Percentiles rank a stretch among this genome's conserved stretches.
Conservation (phyloP, 1,140 invertebrate genomes). For the Dreissena polymorpha region DNA sequence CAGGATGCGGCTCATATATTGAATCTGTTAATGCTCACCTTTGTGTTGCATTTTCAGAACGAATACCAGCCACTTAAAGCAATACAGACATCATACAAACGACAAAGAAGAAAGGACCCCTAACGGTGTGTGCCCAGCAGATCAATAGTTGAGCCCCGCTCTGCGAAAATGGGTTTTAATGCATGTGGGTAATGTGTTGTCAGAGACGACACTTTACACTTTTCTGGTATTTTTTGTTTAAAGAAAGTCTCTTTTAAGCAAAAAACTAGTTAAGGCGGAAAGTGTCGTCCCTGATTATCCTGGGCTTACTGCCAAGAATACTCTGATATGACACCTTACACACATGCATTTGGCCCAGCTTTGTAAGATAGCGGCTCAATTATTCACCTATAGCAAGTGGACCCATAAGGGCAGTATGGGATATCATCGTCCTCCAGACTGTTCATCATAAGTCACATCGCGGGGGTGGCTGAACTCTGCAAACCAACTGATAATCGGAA, state of each 20-base stretch:
- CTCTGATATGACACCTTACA: too few species aligned
- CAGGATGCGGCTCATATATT: too few species aligned
- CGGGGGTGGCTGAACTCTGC: constrained; percentile 63
- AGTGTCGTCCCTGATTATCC: not conserved
- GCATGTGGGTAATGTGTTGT: not conserved
- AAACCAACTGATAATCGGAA: not conserved
- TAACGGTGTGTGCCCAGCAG: too few species aligned
- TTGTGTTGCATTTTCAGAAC: constrained; percentile 34
- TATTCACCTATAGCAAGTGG: constrained; percentile 42
- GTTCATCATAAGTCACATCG: constrained; percentile 81
- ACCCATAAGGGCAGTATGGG: constrained; percentile 58
- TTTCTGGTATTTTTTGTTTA: too few species aligned
- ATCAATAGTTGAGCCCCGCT: too few species aligned
- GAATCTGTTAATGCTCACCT: too few species aligned
- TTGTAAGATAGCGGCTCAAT: too few species aligned
- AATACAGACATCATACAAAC: constrained; percentile 35
- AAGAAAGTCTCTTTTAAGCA: too few species aligned
- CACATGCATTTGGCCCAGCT: too few species aligned
- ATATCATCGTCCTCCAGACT: constrained; percentile 80
- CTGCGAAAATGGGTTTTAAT: too few species aligned
- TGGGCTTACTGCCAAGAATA: not conserved
- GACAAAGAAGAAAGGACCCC: constrained; percentile 2
- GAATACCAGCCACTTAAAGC: constrained; percentile 34
- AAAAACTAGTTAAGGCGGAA: not conserved
- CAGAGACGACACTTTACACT: too few species aligned